phyloP scores from a whole-genome alignment of 92 coral and sea anemone genomes.

The Phenganax subtilis region DNA sequence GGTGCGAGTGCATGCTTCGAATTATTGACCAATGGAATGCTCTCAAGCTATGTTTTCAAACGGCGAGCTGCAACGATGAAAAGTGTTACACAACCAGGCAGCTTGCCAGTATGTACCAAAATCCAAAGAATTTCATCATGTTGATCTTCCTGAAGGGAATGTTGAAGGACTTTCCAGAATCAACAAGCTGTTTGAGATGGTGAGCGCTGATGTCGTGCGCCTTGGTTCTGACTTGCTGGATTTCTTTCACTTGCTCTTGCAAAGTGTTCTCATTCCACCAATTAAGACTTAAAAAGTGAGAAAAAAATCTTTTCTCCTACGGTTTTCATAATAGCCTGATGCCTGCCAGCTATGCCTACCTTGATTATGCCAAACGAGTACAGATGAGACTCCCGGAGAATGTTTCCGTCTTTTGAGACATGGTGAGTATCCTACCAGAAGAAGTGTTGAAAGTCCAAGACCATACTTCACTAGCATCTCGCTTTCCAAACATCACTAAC shows the following conservation, averaged over 20 bases:
- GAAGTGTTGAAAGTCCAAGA: slow-evolving; percentile 20
- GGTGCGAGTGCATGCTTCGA: slow-evolving; percentile 17
- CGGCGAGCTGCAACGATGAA: slow-evolving; percentile 14
- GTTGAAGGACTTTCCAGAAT: slow-evolving; percentile 23
- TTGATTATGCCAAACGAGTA: slow-evolving; percentile 18
- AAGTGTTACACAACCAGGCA: slow-evolving; percentile 26
- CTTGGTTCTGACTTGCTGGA: slow-evolving; percentile 20
- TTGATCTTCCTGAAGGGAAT: slow-evolving; percentile 12
- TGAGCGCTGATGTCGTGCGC: slow-evolving; percentile 12
- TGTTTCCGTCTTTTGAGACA: slow-evolving; percentile 20
- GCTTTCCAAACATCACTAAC: slow-evolving; percentile 5
- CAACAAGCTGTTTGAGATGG: slow-evolving; percentile 26
- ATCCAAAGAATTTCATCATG: slow-evolving; percentile 18
- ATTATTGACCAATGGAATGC: slow-evolving; percentile 27
- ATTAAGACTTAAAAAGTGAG: slow-evolving; percentile 10
- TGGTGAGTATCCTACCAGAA: slow-evolving; percentile 1
- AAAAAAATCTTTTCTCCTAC: slow-evolving; percentile 9
- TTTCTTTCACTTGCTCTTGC: slow-evolving; percentile 4
- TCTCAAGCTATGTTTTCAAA: slow-evolving; percentile 20
- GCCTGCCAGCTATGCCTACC: slow-evolving; percentile 22
- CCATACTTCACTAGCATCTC: slow-evolving; percentile 1
- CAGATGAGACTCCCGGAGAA: slow-evolving; percentile 25
- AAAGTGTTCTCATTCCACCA: slow-evolving; percentile 2
- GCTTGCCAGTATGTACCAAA: slow-evolving; percentile 18
- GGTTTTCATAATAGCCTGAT: slow-evolving; percentile 16